Base-by-base conservation (phyloP, 2,888 invertebrate genomes). In the Ennomos erosarius region DNA sequence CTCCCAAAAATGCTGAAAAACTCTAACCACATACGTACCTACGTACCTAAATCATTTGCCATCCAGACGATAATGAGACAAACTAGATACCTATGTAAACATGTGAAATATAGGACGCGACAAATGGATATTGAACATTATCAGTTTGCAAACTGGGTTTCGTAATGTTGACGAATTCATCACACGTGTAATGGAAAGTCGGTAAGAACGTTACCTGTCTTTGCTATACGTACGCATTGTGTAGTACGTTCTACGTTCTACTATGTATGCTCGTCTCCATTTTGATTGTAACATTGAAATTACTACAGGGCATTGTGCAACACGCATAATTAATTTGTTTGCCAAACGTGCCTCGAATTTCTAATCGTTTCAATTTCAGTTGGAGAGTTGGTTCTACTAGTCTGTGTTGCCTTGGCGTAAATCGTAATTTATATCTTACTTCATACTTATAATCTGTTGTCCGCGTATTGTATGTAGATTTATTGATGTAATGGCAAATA, bases 141-240 rank as follows among this genome's bases (percentile, higher is more conserved):
- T 74, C 70, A 65, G 59, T 65, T 61, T 65, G 64, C 62, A 52
- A 70, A 67, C 65, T 65, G 68, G 58, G 61, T 64, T 70, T 73
- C 62, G 59, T 64, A 65, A 58, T 51, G 51, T 64, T 66, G 67
- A 49, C 56, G 57, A 65, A 62, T 69, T 52, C 59, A 38, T 56
- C 37, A 54, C 72, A 67, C 64, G 70, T 71, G 65, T 44, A 69
- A 71, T 72, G 62, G 70, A 73, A 74, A 75, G 73, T 73, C 58
- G 55, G 43, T 36, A 16, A n/a, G 8, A 46, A 45, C 55, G 37
- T 55, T 35, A 9, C 35, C 36, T 36, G 9, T 36, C 10, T 42
- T 9, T 42, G 13, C 9, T 9, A 16, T 42, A 9, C 9, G 0
- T 9, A 42, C 4, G 9, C 9, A 16, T 9, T 10, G 34, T 45